A percentile compares a stretch with the other conserved stretches of the same genome.
Evolutionary conservation across 2,888 invertebrate species (phyloP).

Genomic region (Gonocerus acuteangulatus): DNA sequence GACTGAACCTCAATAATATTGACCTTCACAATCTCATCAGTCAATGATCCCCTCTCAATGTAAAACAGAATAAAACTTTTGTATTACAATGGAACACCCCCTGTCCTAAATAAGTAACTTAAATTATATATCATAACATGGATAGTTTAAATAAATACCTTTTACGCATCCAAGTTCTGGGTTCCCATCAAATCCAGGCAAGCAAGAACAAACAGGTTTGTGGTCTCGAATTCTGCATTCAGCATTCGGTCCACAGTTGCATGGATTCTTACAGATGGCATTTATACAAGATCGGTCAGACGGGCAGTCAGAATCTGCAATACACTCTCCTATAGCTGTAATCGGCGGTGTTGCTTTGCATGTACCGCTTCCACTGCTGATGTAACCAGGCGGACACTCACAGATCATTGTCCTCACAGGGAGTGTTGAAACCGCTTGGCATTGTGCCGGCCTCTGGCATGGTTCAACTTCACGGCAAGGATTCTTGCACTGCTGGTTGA

Average conservation of each 20-base stretch:
- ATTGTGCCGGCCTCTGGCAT: conserved; percentile 69
- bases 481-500: conserved; percentile 72
- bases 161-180: conserved; percentile 72
- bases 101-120: too few species aligned
- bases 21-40: too few species aligned
- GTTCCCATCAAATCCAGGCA: conserved; percentile 74
- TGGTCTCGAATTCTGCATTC: conserved; percentile 77
- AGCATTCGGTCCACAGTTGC: conserved; percentile 76
- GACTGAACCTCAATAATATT: too few species aligned
- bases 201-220: conserved; percentile 79
- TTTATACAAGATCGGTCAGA: conserved; percentile 70
- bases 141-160: too few species aligned
- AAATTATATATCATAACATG: too few species aligned
- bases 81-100: too few species aligned
- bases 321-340: conserved; percentile 58
- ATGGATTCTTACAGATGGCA: conserved; percentile 73
- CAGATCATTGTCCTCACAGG: conserved; percentile 86
- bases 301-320: conserved; percentile 69
- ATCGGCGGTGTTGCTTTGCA: conserved; percentile 66
- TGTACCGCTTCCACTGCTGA: conserved; percentile 72
- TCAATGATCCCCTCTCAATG: too few species aligned
- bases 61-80: too few species aligned
- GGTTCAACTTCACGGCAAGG: conserved; percentile 72
- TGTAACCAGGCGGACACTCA: conserved; percentile 79
- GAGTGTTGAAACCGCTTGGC: conserved; percentile 58